These are phyloP conservation scores for Campylomormyrus numenius DNA, from an alignment of 2,113 vertebrate species.

Conservation along the genomic window DNA sequence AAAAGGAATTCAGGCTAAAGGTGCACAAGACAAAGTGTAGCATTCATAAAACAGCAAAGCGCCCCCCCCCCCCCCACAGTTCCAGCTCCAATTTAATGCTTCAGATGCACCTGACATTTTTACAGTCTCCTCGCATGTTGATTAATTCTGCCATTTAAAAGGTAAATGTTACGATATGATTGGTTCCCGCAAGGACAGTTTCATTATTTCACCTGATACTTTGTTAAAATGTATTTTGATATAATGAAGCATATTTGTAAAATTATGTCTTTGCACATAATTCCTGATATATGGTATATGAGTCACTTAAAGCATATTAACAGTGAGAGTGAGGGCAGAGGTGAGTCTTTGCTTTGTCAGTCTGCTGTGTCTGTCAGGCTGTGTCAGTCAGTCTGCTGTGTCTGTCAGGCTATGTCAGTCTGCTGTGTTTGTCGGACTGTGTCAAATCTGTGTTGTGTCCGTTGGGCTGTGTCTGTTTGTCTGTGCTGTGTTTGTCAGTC, in stretches of 20 bases:
- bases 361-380: background rate
- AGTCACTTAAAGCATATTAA: background rate
- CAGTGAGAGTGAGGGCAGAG: background rate
- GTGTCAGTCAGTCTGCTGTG: background rate
- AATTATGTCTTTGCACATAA: background rate
- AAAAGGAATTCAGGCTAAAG: background rate
- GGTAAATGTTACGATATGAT: constrained; percentile 5
- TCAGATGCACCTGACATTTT: constrained; percentile 8
- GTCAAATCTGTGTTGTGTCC: background rate
- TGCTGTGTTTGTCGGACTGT: background rate
- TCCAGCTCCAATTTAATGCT: constrained; percentile 1
- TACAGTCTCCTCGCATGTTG: background rate
- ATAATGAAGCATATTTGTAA: background rate
- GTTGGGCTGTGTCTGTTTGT: no score
- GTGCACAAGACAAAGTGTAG: background rate
- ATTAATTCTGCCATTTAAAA: constrained; percentile 16
- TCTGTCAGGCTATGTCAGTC: background rate
- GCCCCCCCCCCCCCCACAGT: background rate
- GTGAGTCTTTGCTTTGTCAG: background rate
- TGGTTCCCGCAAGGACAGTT: background rate
- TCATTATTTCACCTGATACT: background rate
- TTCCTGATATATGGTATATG: background rate
- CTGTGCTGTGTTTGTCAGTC: background rate
- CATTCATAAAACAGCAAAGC: background rate
- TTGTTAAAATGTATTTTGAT: background rate